These are phyloP conservation scores for Catamblyrhynchus diadema DNA, from an alignment of 2,797 vertebrate species.

Conservation along the genomic window DNA sequence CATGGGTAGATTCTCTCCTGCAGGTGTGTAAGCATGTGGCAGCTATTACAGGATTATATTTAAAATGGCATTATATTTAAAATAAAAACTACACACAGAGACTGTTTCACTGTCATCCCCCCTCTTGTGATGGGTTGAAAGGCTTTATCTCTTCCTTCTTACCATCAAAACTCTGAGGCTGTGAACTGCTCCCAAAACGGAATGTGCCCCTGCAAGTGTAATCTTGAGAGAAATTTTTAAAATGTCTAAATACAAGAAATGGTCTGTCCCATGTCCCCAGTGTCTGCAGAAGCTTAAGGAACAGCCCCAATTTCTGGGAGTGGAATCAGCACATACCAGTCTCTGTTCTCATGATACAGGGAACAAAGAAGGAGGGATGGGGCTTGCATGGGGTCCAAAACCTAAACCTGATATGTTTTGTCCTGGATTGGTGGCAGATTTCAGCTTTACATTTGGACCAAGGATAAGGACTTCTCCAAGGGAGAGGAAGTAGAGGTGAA, in stretches of 20 bases:
- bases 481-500: neutral
- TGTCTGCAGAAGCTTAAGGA: neutral
- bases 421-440: neutral
- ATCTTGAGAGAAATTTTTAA: neutral
- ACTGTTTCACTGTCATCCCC: neutral
- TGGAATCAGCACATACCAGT: neutral
- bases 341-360: neutral
- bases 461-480: neutral
- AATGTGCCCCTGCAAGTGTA: neutral
- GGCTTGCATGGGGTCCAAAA: neutral
- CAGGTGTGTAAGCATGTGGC: accelerated
- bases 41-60: neutral
- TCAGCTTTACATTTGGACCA: neutral
- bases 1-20: neutral
- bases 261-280: neutral
- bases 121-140: neutral
- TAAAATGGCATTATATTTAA: neutral
- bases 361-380: neutral
- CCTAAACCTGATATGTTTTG: accelerated
- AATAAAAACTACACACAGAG: neutral
- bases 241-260: neutral
- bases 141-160: neutral
- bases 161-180: neutral
- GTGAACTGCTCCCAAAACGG: neutral
- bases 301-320: neutral